Evolutionary conservation across 2,888 invertebrate genomes (phyloP), one percentile per base, ranked within the genome.

Genomic region (Cotesia congregata): DNA sequence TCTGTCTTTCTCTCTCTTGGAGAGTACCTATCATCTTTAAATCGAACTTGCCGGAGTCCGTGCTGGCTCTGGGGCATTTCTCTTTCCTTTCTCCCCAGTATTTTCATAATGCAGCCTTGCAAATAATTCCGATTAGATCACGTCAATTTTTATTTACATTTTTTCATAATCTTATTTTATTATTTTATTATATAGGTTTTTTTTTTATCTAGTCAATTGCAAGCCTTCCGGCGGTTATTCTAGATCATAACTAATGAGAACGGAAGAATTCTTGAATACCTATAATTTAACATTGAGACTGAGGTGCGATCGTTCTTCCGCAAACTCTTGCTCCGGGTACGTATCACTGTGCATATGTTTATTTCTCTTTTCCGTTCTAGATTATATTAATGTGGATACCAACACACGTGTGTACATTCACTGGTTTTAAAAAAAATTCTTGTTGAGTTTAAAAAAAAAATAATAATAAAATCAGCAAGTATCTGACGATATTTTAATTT

Each of bases 221-320:
- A 60, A 72, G 72, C 76, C 76, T 67, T 1, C 6, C 71, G 76
- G 72, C 50, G 68, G 50, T 76, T 60, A 67, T 76, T 60, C 72
- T 76, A 72, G 76, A 76, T 76, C 72, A 76, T 76, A 76, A 76
- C 67, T 76, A 76, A 72, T 72, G 72, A 76, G 76, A 76, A 68
- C 76, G 76, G 72, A 76, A 30, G 30, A 76, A 76, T 72, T 76
- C 72, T 76, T 70, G 70, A 75, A 75, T 75, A 75, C 75, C 75
- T 71, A 75, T 75, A 75, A 75, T 75, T 75, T 75, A 39, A 61
- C 70, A 70, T 70, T 59, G 50, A 50, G 50, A 70, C 59, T 70
- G 50, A 50, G 50, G 67, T 39, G 41, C 67, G 67, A 68, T 68
- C 39, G 40, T 41, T 68, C 67, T 68, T 68, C 67, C 41, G 67